Base-by-base conservation (phyloP, 2,888 invertebrate genomes). In the Caenorhabditis macrosperma region DNA sequence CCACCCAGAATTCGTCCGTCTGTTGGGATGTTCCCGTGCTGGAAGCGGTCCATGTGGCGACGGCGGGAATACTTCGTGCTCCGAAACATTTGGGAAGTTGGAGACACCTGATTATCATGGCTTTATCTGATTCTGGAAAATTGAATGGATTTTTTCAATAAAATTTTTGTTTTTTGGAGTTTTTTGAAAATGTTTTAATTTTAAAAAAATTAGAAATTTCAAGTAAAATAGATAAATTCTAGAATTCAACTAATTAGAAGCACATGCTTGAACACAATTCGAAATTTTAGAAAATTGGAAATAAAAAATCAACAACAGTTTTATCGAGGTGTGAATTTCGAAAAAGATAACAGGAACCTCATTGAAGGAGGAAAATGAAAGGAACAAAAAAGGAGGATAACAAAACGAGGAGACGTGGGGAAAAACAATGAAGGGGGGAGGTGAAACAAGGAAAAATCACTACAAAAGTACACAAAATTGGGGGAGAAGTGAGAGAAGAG, bases 301-400 rank as follows among this genome's bases (percentile, higher is more conserved):
- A 15, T 6, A 28, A 55, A 67, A 38, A 35, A 35, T 20, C 35
- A 60, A 69, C 48, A 68, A 68, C 68, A 69, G 26, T 52, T 69
- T 69, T 24, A 59, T 69, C 10, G 46, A 22, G 20, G 2, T 17
- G 5, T 4, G 20, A 44, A 17, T 44, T 44, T 44, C 10, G 5
- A 17, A 44, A 44, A 44, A 10, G 17, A 44, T 17, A n/a, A n/a
- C n/a, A n/a, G n/a, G n/a, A 17, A 17, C 3, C 15, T n/a, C 15
- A 4, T 41, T 46, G 7, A 28, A 66, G 44, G 12, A 48, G 17
- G n/a, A 35, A 15, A 44, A n/a, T 12, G 50, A 28, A 55, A 57
- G 17, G 12, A 35, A 63, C 48, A 38, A 74, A 17, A 67, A 60
- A 26, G 22, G 26, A 9, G 26, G 20, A 54, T 26, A 61, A 64